Evolutionary conservation across 2,113 vertebrate species (phyloP).

Genomic region (Corythaeola cristata): DNA sequence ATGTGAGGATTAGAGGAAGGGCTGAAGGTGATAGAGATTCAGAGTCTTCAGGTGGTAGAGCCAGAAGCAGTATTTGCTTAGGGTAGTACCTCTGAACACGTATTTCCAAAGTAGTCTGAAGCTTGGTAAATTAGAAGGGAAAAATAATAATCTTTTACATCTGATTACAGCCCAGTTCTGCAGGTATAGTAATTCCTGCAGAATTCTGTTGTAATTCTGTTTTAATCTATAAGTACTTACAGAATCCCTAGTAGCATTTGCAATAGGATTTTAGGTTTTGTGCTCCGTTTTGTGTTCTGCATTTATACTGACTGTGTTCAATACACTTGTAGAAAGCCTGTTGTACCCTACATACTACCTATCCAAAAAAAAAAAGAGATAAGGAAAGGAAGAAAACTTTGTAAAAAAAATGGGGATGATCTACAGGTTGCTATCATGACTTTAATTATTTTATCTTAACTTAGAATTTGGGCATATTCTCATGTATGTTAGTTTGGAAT

Average conservation of each 20-base stretch:
- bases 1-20: neutral
- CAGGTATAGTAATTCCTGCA: neutral
- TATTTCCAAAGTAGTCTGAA: neutral
- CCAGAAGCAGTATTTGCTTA: neutral
- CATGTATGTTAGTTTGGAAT: neutral
- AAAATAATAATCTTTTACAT: neutral
- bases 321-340: neutral
- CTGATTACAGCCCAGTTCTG: neutral
- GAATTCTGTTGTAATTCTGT: neutral
- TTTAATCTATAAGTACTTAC: neutral
- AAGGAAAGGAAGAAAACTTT: neutral
- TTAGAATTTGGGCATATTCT: neutral
- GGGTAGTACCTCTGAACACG: rapidly evolving
- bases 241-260: neutral
- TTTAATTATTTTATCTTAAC: neutral
- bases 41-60: neutral
- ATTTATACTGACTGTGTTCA: neutral
- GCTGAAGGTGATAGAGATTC: neutral
- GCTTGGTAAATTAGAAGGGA: neutral
- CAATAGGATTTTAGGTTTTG: neutral
- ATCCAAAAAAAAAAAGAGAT: neutral
- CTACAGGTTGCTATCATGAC: neutral
- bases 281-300: neutral
- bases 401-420: neutral
- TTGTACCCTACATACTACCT: neutral